Percentiles rank a stretch among this genome's conserved stretches.
Conservation (phyloP, 2,888 invertebrate genomes). For the Kuschelorhynchus macadamiae region DNA sequence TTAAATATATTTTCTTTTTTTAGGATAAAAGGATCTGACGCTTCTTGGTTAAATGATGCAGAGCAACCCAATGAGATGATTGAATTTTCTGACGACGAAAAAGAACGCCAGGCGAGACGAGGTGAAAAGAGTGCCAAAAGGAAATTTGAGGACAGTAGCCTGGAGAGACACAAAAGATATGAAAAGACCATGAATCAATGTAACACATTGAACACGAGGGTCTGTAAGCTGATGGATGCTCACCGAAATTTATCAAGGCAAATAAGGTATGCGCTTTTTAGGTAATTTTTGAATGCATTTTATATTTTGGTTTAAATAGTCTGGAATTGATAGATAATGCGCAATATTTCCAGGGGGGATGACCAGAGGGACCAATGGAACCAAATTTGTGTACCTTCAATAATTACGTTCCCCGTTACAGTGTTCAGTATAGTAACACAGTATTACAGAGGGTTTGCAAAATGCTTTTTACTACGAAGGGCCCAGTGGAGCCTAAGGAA, state of each 20-base stretch:
- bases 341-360: no score
- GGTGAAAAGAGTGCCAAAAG: conserved; percentile 20
- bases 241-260: conserved; percentile 22
- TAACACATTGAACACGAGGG: conserved; percentile 43
- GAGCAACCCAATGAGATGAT: conserved; percentile 36
- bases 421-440: no score
- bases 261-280: conserved; percentile 21
- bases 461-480: no score
- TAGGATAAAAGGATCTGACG: conserved; percentile 48
- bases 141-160: conserved; percentile 25
- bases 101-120: conserved; percentile 32
- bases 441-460: no score
- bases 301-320: no score
- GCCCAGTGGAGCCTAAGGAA: no score
- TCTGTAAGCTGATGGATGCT: conserved; percentile 30
- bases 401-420: no score
- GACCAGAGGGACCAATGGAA: no score
- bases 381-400: no score
- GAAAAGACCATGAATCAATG: conserved; percentile 47
- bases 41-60: conserved; percentile 42
- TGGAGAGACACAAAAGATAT: conserved; percentile 36
- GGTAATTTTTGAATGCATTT: no score
- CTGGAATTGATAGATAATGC: no score
- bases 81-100: conserved; percentile 47
- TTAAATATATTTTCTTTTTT: no score